Evolutionary conservation across 2,888 invertebrate genomes (phyloP).

Genomic region (Lithophane leautieri): DNA sequence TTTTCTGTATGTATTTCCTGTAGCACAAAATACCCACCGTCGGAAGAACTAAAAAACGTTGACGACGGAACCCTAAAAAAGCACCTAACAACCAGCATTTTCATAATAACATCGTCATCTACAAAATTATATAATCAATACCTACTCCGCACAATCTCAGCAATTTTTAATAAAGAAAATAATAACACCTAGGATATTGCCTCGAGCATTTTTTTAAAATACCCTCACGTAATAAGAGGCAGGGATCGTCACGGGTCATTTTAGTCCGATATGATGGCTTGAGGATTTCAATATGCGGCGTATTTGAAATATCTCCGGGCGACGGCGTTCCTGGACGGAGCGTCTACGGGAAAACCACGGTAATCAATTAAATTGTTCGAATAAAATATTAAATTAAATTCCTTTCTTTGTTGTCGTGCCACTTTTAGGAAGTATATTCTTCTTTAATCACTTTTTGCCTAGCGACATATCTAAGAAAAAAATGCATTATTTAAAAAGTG

Average conservation of each 20-base stretch:
- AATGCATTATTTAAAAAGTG: background rate
- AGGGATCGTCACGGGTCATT: constrained; percentile 78
- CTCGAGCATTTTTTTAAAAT: constrained; percentile 68
- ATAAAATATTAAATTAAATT: constrained; percentile 81
- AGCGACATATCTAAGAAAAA: background rate
- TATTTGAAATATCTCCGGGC: constrained; percentile 85
- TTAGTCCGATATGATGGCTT: constrained; percentile 82
- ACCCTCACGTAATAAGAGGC: constrained; percentile 77
- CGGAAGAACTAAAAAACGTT: background rate
- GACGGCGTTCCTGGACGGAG: constrained; percentile 76
- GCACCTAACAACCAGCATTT: background rate
- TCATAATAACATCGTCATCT: constrained; percentile 3
- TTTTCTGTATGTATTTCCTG: background rate
- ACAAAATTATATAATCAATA: constrained; percentile 30
- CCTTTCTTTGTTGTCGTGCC: constrained; percentile 56
- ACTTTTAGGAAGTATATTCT: constrained; percentile 46
- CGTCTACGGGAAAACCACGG: constrained; percentile 72
- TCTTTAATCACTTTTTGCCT: background rate
- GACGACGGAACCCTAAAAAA: background rate
- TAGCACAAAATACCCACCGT: background rate
- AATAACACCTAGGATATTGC: constrained; percentile 63
- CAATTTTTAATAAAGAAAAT: constrained; percentile 67
- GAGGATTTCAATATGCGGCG: constrained; percentile 87
- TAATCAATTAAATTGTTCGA: constrained; percentile 83
- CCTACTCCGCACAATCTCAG: constrained; percentile 49